A percentile compares a stretch with the other conserved stretches of the same genome.
Conservation (phyloP, 2,113 vertebrate species). For the Gavialis gangeticus region DNA sequence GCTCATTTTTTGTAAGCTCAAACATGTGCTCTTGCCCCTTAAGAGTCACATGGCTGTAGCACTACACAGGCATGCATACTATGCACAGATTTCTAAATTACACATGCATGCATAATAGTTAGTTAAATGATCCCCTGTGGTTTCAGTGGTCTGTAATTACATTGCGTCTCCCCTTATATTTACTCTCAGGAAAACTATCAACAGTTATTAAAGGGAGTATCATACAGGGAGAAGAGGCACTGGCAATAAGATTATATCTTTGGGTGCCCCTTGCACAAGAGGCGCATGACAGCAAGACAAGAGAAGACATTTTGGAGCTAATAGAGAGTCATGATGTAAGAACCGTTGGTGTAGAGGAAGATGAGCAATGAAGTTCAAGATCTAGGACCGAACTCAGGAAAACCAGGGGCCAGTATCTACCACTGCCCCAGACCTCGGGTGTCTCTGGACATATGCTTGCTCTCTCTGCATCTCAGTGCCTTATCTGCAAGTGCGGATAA, state of each 20-base stretch:
- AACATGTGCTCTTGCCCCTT: too few relatives aligned
- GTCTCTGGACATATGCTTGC: not conserved
- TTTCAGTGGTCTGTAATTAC: not conserved
- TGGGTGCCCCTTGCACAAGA: not conserved
- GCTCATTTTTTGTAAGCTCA: not conserved
- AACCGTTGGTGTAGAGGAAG: not conserved
- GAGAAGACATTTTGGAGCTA: not conserved
- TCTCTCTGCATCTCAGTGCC: not conserved
- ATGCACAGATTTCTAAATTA: constrained; percentile 33
- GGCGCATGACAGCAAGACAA: not conserved
- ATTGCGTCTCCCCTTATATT: constrained; percentile 20
- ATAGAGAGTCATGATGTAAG: not conserved
- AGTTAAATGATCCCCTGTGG: constrained; percentile 9
- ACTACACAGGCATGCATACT: constrained; percentile 6
- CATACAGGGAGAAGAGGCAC: not conserved
- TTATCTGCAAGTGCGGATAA: not conserved
- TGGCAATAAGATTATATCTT: not conserved
- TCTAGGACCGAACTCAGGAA: not conserved
- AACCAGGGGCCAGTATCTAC: too few relatives aligned
- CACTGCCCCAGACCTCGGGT: not conserved
- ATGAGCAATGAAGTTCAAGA: not conserved
- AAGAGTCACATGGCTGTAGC: not conserved
- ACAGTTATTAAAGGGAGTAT: not conserved
- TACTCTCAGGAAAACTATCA: constrained; percentile 13
- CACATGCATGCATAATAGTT: not conserved